Percentiles rank a stretch among this genome's conserved stretches.
Evolutionary conservation across 2,113 vertebrate genomes (phyloP).

Genomic region (Anseranas semipalmata): DNA sequence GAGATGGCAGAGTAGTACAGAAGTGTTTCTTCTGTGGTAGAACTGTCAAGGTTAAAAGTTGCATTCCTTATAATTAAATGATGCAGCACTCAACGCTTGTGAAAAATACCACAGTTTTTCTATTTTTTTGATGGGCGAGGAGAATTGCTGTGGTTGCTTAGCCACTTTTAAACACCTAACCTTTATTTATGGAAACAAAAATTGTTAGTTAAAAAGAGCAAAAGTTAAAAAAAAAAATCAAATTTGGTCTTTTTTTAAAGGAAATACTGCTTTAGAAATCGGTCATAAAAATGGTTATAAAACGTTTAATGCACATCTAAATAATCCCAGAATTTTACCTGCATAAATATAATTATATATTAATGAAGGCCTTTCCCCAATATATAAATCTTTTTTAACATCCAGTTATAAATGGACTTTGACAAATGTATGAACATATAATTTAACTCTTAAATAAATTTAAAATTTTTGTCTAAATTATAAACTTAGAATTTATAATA

Average conservation of each 20-base stretch:
- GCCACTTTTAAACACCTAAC: not conserved
- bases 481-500: not conserved
- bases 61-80: not conserved
- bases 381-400: not conserved
- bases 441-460: not conserved
- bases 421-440: not conserved
- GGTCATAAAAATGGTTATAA: not conserved
- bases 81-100: not conserved
- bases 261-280: not conserved
- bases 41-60: not conserved
- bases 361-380: not conserved
- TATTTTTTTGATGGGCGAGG: not conserved
- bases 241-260: not conserved
- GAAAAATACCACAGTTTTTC: not conserved
- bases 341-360: not conserved
- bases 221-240: not conserved
- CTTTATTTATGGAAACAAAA: not conserved
- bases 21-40: not conserved
- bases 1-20: not conserved
- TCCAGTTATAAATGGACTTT: not conserved
- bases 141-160: not conserved
- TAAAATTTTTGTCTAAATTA: not conserved
- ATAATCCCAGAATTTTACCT: not conserved
- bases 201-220: not conserved
- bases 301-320: not conserved